Percentiles rank a stretch among this genome's conserved stretches.
These are phyloP conservation scores for Scalopus aquaticus DNA, from an alignment of 2,113 vertebrate species.

Conservation along the genomic window DNA sequence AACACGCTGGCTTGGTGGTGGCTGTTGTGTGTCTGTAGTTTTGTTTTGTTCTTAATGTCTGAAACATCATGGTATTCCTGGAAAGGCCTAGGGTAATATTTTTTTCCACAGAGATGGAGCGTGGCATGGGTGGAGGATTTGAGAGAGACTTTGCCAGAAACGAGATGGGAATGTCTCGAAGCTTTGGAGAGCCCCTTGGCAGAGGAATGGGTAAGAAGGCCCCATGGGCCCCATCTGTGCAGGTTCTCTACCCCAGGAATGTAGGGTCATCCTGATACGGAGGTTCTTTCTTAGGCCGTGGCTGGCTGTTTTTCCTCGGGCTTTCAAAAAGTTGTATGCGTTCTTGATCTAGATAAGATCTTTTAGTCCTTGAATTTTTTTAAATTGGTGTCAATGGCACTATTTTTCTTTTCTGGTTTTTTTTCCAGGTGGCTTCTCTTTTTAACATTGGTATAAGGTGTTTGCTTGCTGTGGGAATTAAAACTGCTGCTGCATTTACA, in stretches of 20 bases:
- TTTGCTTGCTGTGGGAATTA: neutral
- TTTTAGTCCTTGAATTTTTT: neutral
- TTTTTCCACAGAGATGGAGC: constrained; percentile 91
- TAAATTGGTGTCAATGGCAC: neutral
- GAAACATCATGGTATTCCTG: neutral
- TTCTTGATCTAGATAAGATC: neutral
- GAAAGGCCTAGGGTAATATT: constrained; percentile 60
- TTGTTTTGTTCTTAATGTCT: neutral
- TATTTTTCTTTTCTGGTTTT: neutral
- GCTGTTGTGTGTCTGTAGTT: neutral
- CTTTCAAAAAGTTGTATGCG: neutral
- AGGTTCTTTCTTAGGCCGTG: constrained; percentile 20
- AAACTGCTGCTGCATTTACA: neutral
- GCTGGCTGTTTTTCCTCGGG: neutral
- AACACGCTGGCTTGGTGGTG: neutral
- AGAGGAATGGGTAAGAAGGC: constrained; percentile 91
- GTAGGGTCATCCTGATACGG: neutral
- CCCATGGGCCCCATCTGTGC: neutral
- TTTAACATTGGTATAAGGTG: neutral
- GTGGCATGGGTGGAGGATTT: constrained; percentile 92
- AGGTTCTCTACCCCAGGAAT: neutral
- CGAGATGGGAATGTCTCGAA: constrained; percentile 93
- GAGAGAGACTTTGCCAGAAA: constrained; percentile 93
- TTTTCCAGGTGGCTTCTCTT: neutral
- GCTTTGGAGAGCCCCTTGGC: constrained; percentile 93